phyloP scores from a whole-genome alignment of 2,888 invertebrate species.

The Drosophila mayaguana region DNA sequence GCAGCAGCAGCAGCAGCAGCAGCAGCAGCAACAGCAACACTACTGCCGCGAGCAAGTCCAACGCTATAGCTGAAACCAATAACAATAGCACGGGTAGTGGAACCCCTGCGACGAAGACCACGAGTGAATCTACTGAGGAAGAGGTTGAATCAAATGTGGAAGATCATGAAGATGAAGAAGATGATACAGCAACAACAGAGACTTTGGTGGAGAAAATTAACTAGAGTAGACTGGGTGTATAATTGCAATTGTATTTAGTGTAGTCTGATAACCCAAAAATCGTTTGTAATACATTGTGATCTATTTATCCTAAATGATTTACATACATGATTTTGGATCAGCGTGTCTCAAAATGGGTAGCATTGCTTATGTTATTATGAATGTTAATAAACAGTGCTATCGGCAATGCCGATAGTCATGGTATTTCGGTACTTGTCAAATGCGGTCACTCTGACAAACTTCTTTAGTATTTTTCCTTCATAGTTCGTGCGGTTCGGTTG shows the following conservation, averaged over 20 bases:
- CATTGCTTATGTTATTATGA: background rate
- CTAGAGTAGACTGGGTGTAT: constrained; percentile 8
- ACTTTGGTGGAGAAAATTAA: constrained; percentile 28
- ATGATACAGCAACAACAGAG: constrained; percentile 19
- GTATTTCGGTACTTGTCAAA: background rate
- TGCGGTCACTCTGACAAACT: constrained; percentile 8
- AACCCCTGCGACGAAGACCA: background rate
- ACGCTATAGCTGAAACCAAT: background rate
- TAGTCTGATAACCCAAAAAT: constrained; percentile 26
- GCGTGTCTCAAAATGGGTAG: constrained; percentile 3
- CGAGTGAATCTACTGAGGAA: constrained; percentile 8
- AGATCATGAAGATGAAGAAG: constrained; percentile 31
- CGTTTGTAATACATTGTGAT: constrained; percentile 14
- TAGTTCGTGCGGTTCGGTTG: constrained; percentile 34
- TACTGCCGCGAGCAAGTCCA: background rate
- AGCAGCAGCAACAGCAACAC: background rate
- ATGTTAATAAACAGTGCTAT: constrained; percentile 5
- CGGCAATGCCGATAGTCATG: background rate
- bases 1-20: background rate
- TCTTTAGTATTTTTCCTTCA: constrained; percentile 21
- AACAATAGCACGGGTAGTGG: background rate
- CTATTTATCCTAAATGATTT: background rate
- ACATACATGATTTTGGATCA: background rate
- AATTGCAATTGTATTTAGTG: constrained; percentile 32
- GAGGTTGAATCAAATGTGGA: constrained; percentile 21